phyloP scores from a whole-genome alignment of 2,113 vertebrate species.

The Glaucomys volans region DNA sequence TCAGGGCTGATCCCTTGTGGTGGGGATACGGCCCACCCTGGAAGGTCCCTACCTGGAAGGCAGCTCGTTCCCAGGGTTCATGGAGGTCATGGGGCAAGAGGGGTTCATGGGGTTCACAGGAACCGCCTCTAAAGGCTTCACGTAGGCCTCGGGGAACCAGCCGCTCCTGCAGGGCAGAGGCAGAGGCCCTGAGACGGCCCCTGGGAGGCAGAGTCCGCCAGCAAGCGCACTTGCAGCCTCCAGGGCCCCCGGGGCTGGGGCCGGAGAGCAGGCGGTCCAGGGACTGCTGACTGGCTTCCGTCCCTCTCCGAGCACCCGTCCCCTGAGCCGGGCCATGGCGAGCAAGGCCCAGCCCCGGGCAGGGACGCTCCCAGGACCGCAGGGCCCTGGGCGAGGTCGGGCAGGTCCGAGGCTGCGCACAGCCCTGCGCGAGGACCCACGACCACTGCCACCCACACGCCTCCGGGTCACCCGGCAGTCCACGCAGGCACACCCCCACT shows the following conservation, averaged over 20 bases:
- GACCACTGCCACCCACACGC: neutral
- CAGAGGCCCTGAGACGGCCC: neutral
- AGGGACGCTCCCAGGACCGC: too few relatives aligned
- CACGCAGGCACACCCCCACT: neutral
- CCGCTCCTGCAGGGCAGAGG: constrained; percentile 89
- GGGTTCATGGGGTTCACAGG: constrained; percentile 73
- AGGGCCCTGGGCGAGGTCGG: too few relatives aligned
- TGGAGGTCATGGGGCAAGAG: neutral
- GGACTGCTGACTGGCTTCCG: too few relatives aligned
- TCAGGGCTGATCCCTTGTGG: neutral
- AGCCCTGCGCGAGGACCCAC: too few relatives aligned
- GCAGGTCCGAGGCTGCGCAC: too few relatives aligned
- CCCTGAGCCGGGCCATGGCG: too few relatives aligned
- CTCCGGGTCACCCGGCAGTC: neutral
- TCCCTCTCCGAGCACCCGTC: too few relatives aligned
- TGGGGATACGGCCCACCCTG: neutral
- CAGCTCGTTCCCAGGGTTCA: constrained; percentile 63
- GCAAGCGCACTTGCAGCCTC: too few relatives aligned
- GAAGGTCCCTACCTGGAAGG: constrained; percentile 76
- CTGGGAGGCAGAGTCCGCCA: too few relatives aligned
- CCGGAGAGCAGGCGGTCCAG: too few relatives aligned
- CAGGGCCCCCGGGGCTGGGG: too few relatives aligned
- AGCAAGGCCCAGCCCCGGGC: too few relatives aligned
- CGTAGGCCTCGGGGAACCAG: constrained; percentile 97
- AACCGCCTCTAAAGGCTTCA: constrained; percentile 87